Conservation (phyloP, 2,797 vertebrate species). For the Bradypus variegatus region DNA sequence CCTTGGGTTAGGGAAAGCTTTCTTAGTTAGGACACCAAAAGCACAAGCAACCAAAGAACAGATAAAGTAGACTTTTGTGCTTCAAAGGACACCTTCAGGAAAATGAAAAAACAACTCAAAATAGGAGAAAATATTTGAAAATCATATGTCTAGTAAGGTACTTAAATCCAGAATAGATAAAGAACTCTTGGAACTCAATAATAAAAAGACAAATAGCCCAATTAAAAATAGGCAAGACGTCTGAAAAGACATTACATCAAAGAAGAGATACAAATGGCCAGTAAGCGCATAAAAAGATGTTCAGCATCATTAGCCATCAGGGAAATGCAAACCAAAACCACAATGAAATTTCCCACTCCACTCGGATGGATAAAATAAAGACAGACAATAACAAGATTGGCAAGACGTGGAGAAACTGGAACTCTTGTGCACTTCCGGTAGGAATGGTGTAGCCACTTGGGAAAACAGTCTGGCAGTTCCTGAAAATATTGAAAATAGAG, state of each 20-base stretch:
- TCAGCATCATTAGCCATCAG: not conserved
- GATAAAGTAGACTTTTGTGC: not conserved
- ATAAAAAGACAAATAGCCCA: not conserved
- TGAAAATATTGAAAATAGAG: too few species aligned
- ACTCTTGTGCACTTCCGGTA: not conserved
- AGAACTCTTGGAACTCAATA: not conserved
- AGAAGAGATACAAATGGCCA: not conserved
- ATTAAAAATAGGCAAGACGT: too few species aligned
- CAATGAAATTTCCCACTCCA: not conserved
- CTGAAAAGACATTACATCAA: too few species aligned
- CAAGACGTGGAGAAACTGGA: not conserved
- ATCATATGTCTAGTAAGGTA: not conserved
- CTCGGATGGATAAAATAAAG: not conserved
- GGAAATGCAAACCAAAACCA: conserved; percentile 1
- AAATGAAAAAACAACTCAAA: not conserved
- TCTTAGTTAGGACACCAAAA: not conserved
- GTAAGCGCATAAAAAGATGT: not conserved
- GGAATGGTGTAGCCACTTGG: too few species aligned
- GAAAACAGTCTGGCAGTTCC: too few species aligned
- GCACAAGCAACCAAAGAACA: not conserved
- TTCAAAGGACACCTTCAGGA: not conserved
- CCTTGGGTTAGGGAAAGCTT: not conserved
- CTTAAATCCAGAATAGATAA: not conserved
- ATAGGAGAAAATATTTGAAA: not conserved
- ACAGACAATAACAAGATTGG: not conserved